Evolutionary conservation across 1,140 invertebrate species (phyloP), one percentile per base, ranked within the genome.

Genomic region (Diabrotica virgifera): DNA sequence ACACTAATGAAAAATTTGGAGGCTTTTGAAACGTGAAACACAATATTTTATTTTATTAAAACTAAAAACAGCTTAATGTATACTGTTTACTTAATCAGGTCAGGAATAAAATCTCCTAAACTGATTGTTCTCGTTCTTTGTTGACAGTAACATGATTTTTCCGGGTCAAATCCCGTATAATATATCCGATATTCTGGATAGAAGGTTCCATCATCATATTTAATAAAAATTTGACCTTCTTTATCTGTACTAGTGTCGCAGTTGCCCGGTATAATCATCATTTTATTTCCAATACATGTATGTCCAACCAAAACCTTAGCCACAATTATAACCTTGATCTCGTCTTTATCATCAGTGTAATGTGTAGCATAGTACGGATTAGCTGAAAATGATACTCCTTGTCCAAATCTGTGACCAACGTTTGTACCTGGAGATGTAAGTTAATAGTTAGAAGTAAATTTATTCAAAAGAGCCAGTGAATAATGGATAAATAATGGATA

Each of bases 141-240:
- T 24, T 24, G 24, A 24, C 24, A 24, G 24, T 24, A 24, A 24
- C 24, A 2, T 24, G 4, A 24, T 24, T 24, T 24, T 1, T 24
- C 24, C 1, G 24, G 24, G 4, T 24, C 24, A 24, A 2, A 24
- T 24, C 24, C 24, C 4, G 24, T 24, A 11, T 61, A 70, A 53
- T 65, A 60, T 37, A 70, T 65, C 36, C 70, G 65, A 63, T 65
- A 58, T 11, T 55, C 38, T 5, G 68, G 70, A 59, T 67, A 72
- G 55, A 62, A 74, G 35, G 54, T 64, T 46, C 61, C 59, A 69
- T 73, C 71, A 35, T 73, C 69, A 59, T 73, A 73, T 55, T 73
- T 73, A 6, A 73, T 69, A 55, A 65, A 57, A 9, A 73, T 70
- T n/a, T 65, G 51, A 40, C 52, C 63, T 52, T 63, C 62, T 9